Evolutionary conservation across 2,888 invertebrate species (phyloP), one percentile per base, ranked within the genome.

Genomic region (Acronicta psi): DNA sequence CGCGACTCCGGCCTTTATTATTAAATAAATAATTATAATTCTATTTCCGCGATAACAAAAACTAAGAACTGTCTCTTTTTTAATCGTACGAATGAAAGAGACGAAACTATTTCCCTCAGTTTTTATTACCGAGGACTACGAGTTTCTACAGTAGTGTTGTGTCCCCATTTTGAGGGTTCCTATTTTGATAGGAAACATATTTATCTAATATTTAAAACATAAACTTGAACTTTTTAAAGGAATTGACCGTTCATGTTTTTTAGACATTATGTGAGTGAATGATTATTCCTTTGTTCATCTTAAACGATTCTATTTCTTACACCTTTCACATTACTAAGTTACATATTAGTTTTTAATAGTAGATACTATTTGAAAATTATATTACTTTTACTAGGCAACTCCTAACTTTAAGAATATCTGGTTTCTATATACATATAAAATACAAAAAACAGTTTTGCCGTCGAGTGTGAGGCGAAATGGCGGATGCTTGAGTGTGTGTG

Each of bases 101-200:
- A 59, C 36, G 18, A 41, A 16, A 45, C 55, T 58, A 49, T 58
- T 54, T 64, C 43, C 14, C 62, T 58, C 55, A 42, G 60, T 56
- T 69, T 44, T 55, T 59, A 63, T 53, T 59, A 50, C 25, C 47
- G 55, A 43, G 37, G 40, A 11, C 46, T 37, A 47, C 38, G 55
- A 67, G 55, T 54, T 46, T 44, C 50, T 46, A 47, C 59, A 42
- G 64, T 72, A 65, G 65, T 42, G 54, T 65, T 59, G 53, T 54
- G 18, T 54, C 57, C 75, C 55, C 57, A 42, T 67, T 50, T 56
- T 50, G 49, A 57, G 62, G 53, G 65, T 75, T 75, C 69, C 76
- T 75, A 73, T 57, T 69, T 72, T 37, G 50, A 41, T 61, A 57
- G 11, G 73, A 59, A 69, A 75, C 49, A 50, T 56, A 68, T 67